A percentile compares a stretch with the other conserved stretches of the same genome.
Evolutionary conservation across 2,888 invertebrate genomes (phyloP).

Genomic region (Seladonia tumulorum): DNA sequence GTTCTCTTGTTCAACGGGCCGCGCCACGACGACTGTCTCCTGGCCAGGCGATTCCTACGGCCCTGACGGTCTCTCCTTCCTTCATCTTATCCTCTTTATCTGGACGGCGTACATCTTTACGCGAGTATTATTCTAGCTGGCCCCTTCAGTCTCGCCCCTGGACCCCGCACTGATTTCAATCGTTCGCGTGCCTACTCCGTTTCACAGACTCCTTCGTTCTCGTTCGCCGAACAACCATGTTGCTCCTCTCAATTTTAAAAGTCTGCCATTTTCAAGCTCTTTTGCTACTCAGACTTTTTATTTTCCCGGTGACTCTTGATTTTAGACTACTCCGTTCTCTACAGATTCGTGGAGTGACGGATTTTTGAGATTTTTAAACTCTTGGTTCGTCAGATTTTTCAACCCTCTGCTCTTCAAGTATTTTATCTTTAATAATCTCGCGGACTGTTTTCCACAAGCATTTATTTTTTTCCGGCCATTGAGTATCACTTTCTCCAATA

Average conservation of each 20-base stretch:
- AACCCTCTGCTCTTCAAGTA: no score
- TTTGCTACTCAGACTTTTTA: no score
- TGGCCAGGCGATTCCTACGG: constrained; percentile 32
- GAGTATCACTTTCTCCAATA: no score
- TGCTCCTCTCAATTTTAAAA: neutral
- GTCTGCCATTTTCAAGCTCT: neutral
- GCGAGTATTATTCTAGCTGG: constrained; percentile 65
- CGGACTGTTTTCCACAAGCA: no score
- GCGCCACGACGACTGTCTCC: constrained; percentile 27
- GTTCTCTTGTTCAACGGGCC: constrained; percentile 10
- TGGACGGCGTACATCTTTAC: constrained; percentile 46
- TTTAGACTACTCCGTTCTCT: no score
- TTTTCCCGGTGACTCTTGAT: no score
- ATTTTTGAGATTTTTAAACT: no score
- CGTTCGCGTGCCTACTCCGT: neutral
- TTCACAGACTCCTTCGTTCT: neutral
- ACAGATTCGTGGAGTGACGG: no score
- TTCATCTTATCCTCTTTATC: constrained; percentile 59
- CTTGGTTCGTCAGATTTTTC: no score
- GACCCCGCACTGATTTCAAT: neutral
- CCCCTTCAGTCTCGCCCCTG: constrained; percentile 27
- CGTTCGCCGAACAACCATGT: neutral
- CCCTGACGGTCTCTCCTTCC: constrained; percentile 31
- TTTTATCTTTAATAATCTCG: no score
- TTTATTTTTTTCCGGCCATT: no score